Evolutionary conservation across 2,797 vertebrate genomes (phyloP).

Genomic region (Poecile montanus): DNA sequence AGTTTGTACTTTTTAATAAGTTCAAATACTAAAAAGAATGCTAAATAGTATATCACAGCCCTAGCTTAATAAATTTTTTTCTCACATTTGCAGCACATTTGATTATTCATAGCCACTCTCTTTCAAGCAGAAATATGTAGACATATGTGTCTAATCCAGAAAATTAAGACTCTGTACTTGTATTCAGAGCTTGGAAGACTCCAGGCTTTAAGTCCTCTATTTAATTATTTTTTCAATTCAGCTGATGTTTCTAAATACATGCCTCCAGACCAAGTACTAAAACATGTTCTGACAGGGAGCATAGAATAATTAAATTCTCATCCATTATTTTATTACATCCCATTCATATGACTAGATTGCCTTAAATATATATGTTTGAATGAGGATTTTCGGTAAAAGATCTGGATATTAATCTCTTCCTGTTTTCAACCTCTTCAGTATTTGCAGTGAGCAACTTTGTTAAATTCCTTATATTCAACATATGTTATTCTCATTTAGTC

Average conservation of each 20-base stretch:
- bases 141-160: background rate
- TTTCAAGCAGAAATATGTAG: background rate
- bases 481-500: background rate
- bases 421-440: background rate
- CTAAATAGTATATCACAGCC: background rate
- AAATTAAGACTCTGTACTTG: background rate
- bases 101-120: background rate
- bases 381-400: constrained; percentile 35
- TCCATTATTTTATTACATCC: constrained; percentile 58
- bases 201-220: background rate
- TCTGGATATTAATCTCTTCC: constrained; percentile 30
- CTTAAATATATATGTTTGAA: constrained; percentile 47
- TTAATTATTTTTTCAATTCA: constrained; percentile 10
- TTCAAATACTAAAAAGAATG: background rate
- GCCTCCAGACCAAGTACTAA: background rate
- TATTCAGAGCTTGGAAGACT: background rate
- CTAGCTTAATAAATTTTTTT: background rate
- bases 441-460: background rate
- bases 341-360: constrained; percentile 18
- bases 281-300: constrained; percentile 29
- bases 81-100: constrained; percentile 18
- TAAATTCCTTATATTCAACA: background rate
- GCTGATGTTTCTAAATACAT: constrained; percentile 1
- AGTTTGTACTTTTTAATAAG: background rate
- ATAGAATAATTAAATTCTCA: constrained; percentile 36